Base-by-base conservation (phyloP, 1,140 invertebrate genomes). In the Zaprionus africanus region DNA sequence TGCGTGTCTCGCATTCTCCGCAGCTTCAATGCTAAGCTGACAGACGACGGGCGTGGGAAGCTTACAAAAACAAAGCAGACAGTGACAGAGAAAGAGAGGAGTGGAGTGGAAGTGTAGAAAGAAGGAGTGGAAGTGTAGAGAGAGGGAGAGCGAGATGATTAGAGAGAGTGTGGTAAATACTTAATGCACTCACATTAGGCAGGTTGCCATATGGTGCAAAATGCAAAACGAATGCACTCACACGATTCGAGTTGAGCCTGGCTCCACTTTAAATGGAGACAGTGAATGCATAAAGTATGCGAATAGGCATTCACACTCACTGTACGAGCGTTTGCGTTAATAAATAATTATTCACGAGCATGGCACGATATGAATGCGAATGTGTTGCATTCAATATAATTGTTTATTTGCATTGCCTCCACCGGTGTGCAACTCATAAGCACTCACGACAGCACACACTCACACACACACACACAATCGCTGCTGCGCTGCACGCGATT, bases 401-500 rank as follows among this genome's bases (percentile, higher is more conserved):
- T 74, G 34, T 54, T 73, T 56, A 46, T 57, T 60, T 61, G 49
- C 60, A 19, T 31, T 43, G 56, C n/a, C 24, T 38, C 9, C 9
- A 15, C 36, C 41, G 11, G 41, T 58, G 56, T 4, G 24, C 15
- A 28, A 24, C 46, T 28, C 46, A 24, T 49, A 51, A 28, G 51
- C 31, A 34, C 56, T 36, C 34, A 17, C 31, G 7, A 49, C n/a
- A 22, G 56, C 53, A 46, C 22, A 58, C 11, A 24, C 19, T 61
- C 43, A 53, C 22, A 43, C 19, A 43, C 36, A 13, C 26, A 31
- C n/a, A 17, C 3, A 46, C 58, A 34, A 62, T 57, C 60, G 56
- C 34, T 60, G 56, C 17, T 31, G 56, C 41, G 58, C 64, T 79
- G 76, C 83, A 87, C 79, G 83, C 83, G 79, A 86, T 86, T 86